Evolutionary conservation across 2,888 invertebrate species (phyloP).

Genomic region (Hydriomena furcata): DNA sequence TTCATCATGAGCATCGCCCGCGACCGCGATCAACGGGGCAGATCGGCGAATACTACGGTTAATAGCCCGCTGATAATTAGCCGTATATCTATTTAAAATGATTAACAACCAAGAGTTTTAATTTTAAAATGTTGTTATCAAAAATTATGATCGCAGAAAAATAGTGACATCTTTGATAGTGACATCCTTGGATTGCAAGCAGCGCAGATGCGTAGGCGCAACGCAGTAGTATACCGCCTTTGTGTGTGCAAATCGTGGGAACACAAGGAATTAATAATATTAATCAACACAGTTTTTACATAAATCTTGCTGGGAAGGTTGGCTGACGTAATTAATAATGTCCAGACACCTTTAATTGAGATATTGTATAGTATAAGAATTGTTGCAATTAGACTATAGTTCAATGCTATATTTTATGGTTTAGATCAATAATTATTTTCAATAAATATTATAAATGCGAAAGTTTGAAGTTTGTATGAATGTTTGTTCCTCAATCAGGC

Average conservation of each 20-base stretch:
- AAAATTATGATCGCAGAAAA: too few species aligned
- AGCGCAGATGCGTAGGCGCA: slow-evolving; percentile 36
- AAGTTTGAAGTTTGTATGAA: too few species aligned
- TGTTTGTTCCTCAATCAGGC: too few species aligned
- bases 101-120: too few species aligned
- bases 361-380: not conserved
- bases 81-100: too few species aligned
- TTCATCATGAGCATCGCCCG: too few species aligned
- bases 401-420: slow-evolving; percentile 1
- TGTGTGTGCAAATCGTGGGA: slow-evolving; percentile 32
- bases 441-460: too few species aligned
- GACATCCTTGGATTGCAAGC: slow-evolving; percentile 31
- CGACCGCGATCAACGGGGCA: too few species aligned
- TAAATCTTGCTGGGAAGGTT: not conserved
- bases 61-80: too few species aligned
- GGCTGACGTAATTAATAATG: not conserved
- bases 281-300: slow-evolving; percentile 28
- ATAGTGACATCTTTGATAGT: not conserved
- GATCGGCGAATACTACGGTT: too few species aligned
- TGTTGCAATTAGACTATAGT: slow-evolving; percentile 7
- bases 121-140: too few species aligned
- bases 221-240: slow-evolving; percentile 23
- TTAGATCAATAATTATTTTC: not conserved
- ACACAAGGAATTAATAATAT: slow-evolving; percentile 22
- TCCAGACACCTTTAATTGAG: not conserved